Percentiles rank a stretch among this genome's conserved stretches.
These are phyloP conservation scores for Oryzias javanicus DNA, from an alignment of 2,113 vertebrate species.

Conservation along the genomic window DNA sequence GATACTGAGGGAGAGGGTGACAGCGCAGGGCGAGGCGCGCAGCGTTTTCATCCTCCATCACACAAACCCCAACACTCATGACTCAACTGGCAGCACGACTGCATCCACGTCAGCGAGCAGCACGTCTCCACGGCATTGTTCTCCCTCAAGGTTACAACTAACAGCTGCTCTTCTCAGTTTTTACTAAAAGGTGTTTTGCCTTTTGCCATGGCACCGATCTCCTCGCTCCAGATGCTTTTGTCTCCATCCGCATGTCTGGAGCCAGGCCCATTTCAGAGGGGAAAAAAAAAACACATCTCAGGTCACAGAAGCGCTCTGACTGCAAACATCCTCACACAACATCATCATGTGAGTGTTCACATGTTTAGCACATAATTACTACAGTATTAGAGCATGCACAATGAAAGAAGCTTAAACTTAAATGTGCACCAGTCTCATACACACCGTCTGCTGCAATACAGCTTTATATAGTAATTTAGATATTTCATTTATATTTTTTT, in stretches of 20 bases:
- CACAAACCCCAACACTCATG: slow-evolving; percentile 31
- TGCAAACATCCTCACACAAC: slow-evolving; percentile 14
- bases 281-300: slow-evolving; percentile 13
- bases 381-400: slow-evolving; percentile 7
- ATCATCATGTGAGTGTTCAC: slow-evolving; percentile 5
- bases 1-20: slow-evolving; percentile 34
- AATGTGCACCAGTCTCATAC: neutral
- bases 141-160: slow-evolving; percentile 26
- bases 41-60: slow-evolving; percentile 46
- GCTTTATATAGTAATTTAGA: too few relatives aligned
- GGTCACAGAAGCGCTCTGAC: slow-evolving; percentile 5
- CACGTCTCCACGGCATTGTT: slow-evolving; percentile 28
- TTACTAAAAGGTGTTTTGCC: slow-evolving; percentile 6
- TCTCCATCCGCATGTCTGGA: slow-evolving; percentile 43
- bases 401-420: neutral
- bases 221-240: slow-evolving; percentile 31
- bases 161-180: neutral
- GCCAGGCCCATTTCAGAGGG: slow-evolving; percentile 17
- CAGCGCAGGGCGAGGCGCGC: slow-evolving; percentile 16
- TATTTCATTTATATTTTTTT: neutral
- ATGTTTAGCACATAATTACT: slow-evolving; percentile 11
- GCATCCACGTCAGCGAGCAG: slow-evolving; percentile 27
- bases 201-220: slow-evolving; percentile 12
- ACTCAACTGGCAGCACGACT: slow-evolving; percentile 25
- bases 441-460: neutral